These are phyloP conservation scores for Tragelaphus buxtoni DNA, from an alignment of 2,113 vertebrate genomes.

Conservation along the genomic window DNA sequence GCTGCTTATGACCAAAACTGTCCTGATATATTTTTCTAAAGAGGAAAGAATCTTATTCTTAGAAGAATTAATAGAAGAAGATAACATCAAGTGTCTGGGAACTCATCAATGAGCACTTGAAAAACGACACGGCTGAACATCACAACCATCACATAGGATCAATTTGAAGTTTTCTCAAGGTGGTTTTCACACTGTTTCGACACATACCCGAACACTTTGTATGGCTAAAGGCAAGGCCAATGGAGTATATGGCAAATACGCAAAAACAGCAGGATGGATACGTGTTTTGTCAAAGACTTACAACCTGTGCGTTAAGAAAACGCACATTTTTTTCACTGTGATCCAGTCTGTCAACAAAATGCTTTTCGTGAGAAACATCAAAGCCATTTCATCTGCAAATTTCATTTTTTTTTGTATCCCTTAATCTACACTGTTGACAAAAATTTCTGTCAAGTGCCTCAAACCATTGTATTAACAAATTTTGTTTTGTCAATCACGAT, in stretches of 20 bases:
- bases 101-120: neutral
- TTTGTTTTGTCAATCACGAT: slow-evolving; percentile 82
- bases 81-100: neutral
- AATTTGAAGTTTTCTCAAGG: neutral
- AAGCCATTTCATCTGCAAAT: slow-evolving; percentile 81
- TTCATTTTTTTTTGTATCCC: slow-evolving; percentile 78
- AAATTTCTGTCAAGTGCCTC: slow-evolving; percentile 81
- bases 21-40: neutral
- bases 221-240: slow-evolving; percentile 51
- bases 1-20: neutral
- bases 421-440: slow-evolving; percentile 84
- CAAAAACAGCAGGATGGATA: slow-evolving; percentile 73
- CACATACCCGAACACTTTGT: neutral
- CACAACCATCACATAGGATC: neutral
- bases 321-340: slow-evolving; percentile 69
- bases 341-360: slow-evolving; percentile 82
- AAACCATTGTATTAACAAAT: slow-evolving; percentile 83
- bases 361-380: slow-evolving; percentile 81
- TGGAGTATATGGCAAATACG: slow-evolving; percentile 70
- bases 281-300: slow-evolving; percentile 78
- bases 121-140: neutral
- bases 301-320: slow-evolving; percentile 73
- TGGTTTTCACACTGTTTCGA: neutral
- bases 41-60: neutral
- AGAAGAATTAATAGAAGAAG: neutral